Base-by-base conservation (phyloP, 1,140 invertebrate genomes). In the Danaus plexippus region DNA sequence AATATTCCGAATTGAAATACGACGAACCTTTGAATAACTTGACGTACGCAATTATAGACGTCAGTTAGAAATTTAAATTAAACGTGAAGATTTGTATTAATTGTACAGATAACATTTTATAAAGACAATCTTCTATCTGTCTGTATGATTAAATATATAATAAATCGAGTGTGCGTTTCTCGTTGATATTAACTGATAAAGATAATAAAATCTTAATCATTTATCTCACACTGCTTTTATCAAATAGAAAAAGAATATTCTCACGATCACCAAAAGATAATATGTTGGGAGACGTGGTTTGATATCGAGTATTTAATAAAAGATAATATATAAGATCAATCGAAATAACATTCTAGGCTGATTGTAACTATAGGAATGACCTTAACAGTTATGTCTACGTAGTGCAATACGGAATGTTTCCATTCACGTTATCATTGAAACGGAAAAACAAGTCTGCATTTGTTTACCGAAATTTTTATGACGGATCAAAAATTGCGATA, bases 181-280 rank as follows among this genome's bases (percentile, higher is more conserved):
- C 22, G 22, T 32, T 32, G 22, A 32, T 32, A 32, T 32, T 32
- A 32, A 32, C 5, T 3, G 22, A 32, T 32, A 32, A 32, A 32
- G 5, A 32, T 32, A 6, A 32, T 32, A 32, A 32, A 32, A 32
- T 32, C 22, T 32, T 32, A 32, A 32, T 32, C 22, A 32, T 32
- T 58, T 67, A 73, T 73, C 70, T 70, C 55, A 70, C 66, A 61
- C 52, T 11, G 40, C 32, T 50, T 49, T 63, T 63, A 73, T 70
- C 65, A 15, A 45, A 49, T 44, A 44, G 9, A 40, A 51, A 62
- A 59, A 18, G 46, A 57, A 64, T 22, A 70, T 70, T 74, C 69
- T 67, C 71, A 74, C 67, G 69, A 69, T 58, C 59, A 49, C 56
- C 49, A 47, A 22, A 15, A 22, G 42, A 55, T 55, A 54, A 54